These are phyloP conservation scores for Brachyistius frenatus DNA, from an alignment of 2,113 vertebrate species.

Conservation along the genomic window DNA sequence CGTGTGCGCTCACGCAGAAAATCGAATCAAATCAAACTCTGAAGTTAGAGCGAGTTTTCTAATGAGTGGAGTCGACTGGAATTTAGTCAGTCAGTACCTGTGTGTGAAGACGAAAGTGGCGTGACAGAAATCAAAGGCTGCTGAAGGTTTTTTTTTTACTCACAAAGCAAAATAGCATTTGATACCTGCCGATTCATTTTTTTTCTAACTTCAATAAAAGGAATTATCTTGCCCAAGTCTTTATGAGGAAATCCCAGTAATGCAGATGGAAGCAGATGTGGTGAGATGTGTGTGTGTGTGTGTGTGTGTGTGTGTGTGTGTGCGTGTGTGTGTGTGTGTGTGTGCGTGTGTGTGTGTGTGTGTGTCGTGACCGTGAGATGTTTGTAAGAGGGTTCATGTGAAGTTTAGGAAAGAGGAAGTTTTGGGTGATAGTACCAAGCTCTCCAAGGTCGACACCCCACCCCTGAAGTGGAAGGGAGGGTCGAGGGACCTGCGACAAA, in stretches of 20 bases:
- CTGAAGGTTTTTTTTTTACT: constrained; percentile 26
- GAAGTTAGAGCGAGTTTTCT: background rate
- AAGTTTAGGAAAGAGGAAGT: constrained; percentile 23
- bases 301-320: no score
- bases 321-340: background rate
- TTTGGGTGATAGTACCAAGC: constrained; percentile 68
- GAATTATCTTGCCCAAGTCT: background rate
- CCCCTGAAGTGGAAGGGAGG: constrained; percentile 57
- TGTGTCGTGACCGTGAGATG: background rate
- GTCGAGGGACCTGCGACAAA: constrained; percentile 60
- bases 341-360: no score
- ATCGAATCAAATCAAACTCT: constrained; percentile 8
- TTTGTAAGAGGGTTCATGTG: constrained; percentile 1
- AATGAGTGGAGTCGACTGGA: constrained; percentile 5
- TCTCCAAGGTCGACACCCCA: constrained; percentile 49
- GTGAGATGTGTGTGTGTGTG: constrained; percentile 3
- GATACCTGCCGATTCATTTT: background rate
- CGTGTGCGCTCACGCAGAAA: constrained; percentile 22
- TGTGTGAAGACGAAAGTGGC: constrained; percentile 5
- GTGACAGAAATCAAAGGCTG: background rate
- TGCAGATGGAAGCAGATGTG: constrained; percentile 16
- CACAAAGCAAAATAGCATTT: constrained; percentile 27
- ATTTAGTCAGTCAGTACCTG: background rate
- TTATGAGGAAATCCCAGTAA: constrained; percentile 39
- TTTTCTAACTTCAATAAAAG: constrained; percentile 1